These are phyloP conservation scores for Cheirogaleus major DNA, from an alignment of 2,797 vertebrate species.

Conservation along the genomic window DNA sequence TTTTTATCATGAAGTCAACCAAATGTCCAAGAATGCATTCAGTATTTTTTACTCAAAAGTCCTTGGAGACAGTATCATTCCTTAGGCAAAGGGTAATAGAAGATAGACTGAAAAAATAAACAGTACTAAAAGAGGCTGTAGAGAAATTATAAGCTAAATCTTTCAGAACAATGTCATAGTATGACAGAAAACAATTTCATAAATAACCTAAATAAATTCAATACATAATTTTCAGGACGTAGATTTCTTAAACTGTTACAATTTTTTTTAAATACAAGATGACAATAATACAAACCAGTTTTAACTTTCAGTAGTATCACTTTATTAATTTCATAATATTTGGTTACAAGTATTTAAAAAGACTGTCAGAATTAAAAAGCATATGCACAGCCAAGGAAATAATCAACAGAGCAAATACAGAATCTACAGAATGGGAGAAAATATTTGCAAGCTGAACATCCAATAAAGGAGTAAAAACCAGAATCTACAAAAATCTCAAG, in stretches of 20 bases:
- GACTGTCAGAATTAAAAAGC: too few species aligned
- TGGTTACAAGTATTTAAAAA: not conserved
- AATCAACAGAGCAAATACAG: too few species aligned
- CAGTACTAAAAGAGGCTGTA: not conserved
- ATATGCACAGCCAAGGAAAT: too few species aligned
- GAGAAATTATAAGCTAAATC: not conserved
- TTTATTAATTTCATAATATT: not conserved
- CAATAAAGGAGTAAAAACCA: too few species aligned
- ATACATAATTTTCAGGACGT: not conserved
- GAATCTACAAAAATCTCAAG: too few species aligned
- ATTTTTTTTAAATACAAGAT: not conserved
- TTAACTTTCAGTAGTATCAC: not conserved
- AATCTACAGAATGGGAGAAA: too few species aligned
- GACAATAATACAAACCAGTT: not conserved
- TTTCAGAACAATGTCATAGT: not conserved
- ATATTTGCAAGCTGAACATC: too few species aligned
- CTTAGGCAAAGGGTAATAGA: not conserved
- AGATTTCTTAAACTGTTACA: not conserved
- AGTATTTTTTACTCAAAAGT: not conserved
- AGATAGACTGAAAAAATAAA: not conserved
- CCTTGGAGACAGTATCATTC: not conserved
- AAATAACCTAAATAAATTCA: conserved; percentile 14
- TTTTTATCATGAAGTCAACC: not conserved
- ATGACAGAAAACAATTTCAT: not conserved
- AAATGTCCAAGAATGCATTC: not conserved